A percentile compares a stretch with the other conserved stretches of the same genome.
Evolutionary conservation across 1,140 invertebrate genomes (phyloP).

Genomic region (Lepeophtheirus salmonis): DNA sequence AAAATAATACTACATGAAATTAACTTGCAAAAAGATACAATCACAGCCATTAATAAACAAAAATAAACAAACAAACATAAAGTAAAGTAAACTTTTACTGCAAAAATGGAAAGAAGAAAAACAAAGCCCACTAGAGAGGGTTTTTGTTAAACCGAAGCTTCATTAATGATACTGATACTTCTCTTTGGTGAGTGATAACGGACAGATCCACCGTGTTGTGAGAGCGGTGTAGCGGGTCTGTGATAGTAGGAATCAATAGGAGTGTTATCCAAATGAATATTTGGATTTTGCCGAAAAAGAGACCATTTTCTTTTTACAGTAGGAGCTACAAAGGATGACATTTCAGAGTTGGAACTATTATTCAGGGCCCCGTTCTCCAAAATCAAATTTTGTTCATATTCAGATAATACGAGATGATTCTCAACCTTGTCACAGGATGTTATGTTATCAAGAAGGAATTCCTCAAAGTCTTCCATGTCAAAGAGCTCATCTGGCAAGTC

Average conservation of each 20-base stretch:
- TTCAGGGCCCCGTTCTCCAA: conserved; percentile 10
- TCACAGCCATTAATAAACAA: background rate
- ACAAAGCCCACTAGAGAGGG: background rate
- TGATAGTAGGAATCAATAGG: background rate
- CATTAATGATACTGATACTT: background rate
- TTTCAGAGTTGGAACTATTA: background rate
- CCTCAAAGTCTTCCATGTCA: conserved; percentile 57
- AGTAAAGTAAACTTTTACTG: no score
- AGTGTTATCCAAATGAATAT: background rate
- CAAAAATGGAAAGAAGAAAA: background rate
- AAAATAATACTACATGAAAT: background rate
- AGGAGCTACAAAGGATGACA: background rate
- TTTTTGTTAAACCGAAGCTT: background rate
- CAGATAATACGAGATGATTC: conserved; percentile 64
- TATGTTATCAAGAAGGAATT: conserved; percentile 44
- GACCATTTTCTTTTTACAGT: background rate
- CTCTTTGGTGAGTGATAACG: background rate
- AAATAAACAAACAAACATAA: background rate
- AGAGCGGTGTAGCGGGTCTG: background rate
- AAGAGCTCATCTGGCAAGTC: conserved; percentile 59
- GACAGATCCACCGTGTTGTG: background rate
- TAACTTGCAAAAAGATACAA: background rate
- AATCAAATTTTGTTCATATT: conserved; percentile 66
- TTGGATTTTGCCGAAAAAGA: background rate
- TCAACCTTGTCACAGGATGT: conserved; percentile 72